Percentiles rank a stretch among this genome's conserved stretches.
These are phyloP conservation scores for Tetragonisca angustula DNA, from an alignment of 2,888 invertebrate species.

Conservation along the genomic window DNA sequence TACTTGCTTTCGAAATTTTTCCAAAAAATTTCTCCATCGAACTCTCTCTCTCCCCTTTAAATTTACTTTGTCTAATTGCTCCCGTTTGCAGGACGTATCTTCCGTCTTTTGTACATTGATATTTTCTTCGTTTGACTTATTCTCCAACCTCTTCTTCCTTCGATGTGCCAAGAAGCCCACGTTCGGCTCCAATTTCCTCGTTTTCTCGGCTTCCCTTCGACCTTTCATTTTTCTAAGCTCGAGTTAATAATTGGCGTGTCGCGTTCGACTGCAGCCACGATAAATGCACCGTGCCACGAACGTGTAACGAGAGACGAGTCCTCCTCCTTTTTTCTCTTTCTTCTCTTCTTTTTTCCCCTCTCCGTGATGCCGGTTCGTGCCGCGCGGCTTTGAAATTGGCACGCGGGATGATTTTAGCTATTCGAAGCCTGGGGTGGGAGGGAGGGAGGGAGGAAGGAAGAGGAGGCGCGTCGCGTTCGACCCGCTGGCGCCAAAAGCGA, in stretches of 20 bases:
- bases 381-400: constrained; percentile 71
- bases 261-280: constrained; percentile 35
- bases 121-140: no score
- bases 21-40: no score
- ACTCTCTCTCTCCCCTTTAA: no score
- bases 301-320: constrained; percentile 56
- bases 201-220: not conserved
- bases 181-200: no score
- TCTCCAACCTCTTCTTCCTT: not conserved
- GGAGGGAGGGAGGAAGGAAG: constrained; percentile 23
- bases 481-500: constrained; percentile 75
- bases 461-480: constrained; percentile 56
- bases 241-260: not conserved
- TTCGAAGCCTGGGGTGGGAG: constrained; percentile 54
- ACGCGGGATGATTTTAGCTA: constrained; percentile 69
- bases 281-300: constrained; percentile 60
- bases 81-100: no score
- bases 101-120: no score
- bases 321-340: constrained; percentile 24
- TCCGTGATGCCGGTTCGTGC: constrained; percentile 20
- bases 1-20: no score
- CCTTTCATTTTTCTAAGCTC: constrained; percentile 1
- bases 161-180: not conserved
- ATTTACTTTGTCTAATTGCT: no score
- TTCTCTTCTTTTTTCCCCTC: not conserved